Evolutionary conservation across 1,140 invertebrate species (phyloP).

Genomic region (Atta colombica): DNA sequence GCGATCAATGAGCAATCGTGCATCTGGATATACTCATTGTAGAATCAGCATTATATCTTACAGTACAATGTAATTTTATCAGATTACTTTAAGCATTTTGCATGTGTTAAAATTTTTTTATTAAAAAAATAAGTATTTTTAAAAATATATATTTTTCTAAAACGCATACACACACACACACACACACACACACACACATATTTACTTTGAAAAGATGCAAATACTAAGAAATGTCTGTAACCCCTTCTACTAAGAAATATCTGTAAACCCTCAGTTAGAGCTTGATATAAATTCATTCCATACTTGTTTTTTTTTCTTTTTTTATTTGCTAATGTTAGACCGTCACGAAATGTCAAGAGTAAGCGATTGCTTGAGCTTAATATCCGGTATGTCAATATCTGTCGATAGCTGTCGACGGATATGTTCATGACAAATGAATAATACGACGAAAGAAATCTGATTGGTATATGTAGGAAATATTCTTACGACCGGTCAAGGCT

Average conservation of each 20-base stretch:
- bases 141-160: not conserved
- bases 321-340: not conserved
- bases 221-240: not conserved
- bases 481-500: slow-evolving; percentile 47
- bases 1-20: too few species aligned
- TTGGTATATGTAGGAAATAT: not conserved
- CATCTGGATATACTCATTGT: too few species aligned
- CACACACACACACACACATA: too few species aligned
- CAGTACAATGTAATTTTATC: not conserved
- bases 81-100: not conserved
- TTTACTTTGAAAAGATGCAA: not conserved
- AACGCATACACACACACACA: not conserved
- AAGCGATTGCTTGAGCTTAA: not conserved
- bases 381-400: slow-evolving; percentile 36
- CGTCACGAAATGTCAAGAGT: slow-evolving; percentile 53
- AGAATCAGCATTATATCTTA: too few species aligned
- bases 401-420: slow-evolving; percentile 23
- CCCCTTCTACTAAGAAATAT: too few species aligned
- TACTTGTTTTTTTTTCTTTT: not conserved
- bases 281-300: not conserved
- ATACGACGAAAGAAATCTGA: slow-evolving; percentile 27
- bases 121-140: not conserved
- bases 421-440: not conserved
- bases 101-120: not conserved
- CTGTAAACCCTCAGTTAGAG: not conserved